Evolutionary conservation across 1,140 invertebrate genomes (phyloP), one percentile per base, ranked within the genome.

Genomic region (Pararge aegeria): DNA sequence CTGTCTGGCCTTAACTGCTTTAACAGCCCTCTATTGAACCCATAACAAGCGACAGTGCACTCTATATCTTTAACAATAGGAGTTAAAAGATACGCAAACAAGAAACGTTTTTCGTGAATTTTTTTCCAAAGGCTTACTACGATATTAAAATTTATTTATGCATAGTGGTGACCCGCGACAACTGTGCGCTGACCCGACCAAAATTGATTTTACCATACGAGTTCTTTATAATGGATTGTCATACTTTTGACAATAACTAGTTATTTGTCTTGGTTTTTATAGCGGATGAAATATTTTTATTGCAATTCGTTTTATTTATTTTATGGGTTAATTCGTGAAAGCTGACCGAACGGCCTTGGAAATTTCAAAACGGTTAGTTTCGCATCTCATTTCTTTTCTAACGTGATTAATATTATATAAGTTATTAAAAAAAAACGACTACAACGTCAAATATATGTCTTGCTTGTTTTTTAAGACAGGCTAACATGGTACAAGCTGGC

Each of bases 1-100:
- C 66, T 60, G 58, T 68, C 62, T 58, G 49, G 29, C 24, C 19
- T 59, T 62, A 62, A 61, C 52, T 37, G 52, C 62, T 46, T 59
- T 63, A 58, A 24, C 59, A 44, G 18, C 10, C 20, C 15, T 6
- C 1, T 1, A 40, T 27, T 51, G 30, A 9, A 40, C 0, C 1
- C 10, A 5, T 18, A 19, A 40, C 48, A 58, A 1, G 2, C n/a
- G 4, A 58, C 34, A 51, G 13, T 42, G 5, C 49, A 29, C 48
- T 44, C 7, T 58, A 51, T 20, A 7, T 1, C 15, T 9, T 10
- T 13, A 12, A 1, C n/a, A 2, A 38, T 58, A 58, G 34, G 13
- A 21, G 7, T 12, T 1, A 18, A 2, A 29, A 49, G 0, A 40
- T 0, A 1, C 13, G 48, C 6, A 58, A 13, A 18, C 13, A 13